Conservation (phyloP, 2,797 vertebrate genomes). For the Poeciliopsis presidionis region DNA sequence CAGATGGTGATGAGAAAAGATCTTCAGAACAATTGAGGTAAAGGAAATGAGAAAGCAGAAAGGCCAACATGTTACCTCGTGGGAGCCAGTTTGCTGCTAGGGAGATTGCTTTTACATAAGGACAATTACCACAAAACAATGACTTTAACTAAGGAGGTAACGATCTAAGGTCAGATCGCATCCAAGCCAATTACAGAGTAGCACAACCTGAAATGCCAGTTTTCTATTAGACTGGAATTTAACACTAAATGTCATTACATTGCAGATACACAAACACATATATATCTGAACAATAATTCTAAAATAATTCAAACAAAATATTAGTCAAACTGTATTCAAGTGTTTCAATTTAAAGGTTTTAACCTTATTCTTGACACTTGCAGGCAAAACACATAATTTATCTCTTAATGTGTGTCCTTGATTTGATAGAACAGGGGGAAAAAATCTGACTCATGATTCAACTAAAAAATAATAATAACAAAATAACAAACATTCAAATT, state of each 20-base stretch:
- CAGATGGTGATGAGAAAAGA: slow-evolving; percentile 4
- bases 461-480: no score
- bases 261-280: not conserved
- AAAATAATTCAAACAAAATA: not conserved
- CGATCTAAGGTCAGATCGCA: slow-evolving; percentile 23
- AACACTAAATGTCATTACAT: not conserved
- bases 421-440: no score
- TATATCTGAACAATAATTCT: not conserved
- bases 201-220: not conserved
- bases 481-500: no score
- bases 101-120: slow-evolving; percentile 72
- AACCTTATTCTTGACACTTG: not conserved
- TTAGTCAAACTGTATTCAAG: not conserved
- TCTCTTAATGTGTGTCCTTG: no score
- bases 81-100: slow-evolving; percentile 51
- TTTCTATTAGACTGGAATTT: not conserved
- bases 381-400: not conserved
- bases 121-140: slow-evolving; percentile 32
- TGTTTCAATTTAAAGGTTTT: not conserved
- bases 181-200: not conserved
- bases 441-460: no score
- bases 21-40: slow-evolving; percentile 12
- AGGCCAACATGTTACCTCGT: slow-evolving; percentile 76
- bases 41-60: slow-evolving; percentile 30
- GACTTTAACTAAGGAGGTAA: slow-evolving; percentile 20